phyloP scores from a whole-genome alignment of 2,888 invertebrate species.

The Arctia plantaginis region DNA sequence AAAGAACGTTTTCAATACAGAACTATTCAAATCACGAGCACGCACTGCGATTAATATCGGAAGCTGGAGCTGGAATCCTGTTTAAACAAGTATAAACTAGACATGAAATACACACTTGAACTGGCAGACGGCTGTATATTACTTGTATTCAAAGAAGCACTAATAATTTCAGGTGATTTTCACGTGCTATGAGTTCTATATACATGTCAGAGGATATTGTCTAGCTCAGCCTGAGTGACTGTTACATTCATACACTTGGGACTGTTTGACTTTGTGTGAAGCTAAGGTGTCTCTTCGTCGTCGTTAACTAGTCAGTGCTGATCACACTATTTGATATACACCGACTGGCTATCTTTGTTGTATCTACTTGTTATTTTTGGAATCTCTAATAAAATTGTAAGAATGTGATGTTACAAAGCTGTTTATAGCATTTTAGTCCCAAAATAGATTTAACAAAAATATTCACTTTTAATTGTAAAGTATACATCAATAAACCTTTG shows the following conservation, averaged over 20 bases:
- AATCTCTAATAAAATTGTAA: not conserved
- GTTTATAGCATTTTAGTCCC: not conserved
- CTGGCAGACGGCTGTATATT: constrained; percentile 40
- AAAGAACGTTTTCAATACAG: constrained; percentile 59
- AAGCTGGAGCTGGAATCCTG: constrained; percentile 49
- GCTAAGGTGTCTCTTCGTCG: not conserved
- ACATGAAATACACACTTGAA: constrained; percentile 48
- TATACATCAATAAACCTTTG: too few species aligned
- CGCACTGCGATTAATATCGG: constrained; percentile 71
- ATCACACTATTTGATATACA: not conserved
- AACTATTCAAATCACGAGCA: constrained; percentile 75
- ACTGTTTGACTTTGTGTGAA: not conserved
- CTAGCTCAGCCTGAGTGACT: not conserved
- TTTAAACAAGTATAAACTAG: constrained; percentile 61
- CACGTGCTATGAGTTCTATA: not conserved
- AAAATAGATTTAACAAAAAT: not conserved
- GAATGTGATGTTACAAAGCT: not conserved
- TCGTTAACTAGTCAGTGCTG: not conserved
- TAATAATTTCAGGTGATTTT: constrained; percentile 14
- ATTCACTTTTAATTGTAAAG: not conserved
- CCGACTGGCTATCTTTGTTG: not conserved
- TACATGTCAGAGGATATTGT: not conserved
- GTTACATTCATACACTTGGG: not conserved
- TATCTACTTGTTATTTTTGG: not conserved
- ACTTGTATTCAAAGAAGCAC: constrained; percentile 27